Conservation (phyloP, 2,797 vertebrate genomes). For the Buphagus erythrorhynchus region DNA sequence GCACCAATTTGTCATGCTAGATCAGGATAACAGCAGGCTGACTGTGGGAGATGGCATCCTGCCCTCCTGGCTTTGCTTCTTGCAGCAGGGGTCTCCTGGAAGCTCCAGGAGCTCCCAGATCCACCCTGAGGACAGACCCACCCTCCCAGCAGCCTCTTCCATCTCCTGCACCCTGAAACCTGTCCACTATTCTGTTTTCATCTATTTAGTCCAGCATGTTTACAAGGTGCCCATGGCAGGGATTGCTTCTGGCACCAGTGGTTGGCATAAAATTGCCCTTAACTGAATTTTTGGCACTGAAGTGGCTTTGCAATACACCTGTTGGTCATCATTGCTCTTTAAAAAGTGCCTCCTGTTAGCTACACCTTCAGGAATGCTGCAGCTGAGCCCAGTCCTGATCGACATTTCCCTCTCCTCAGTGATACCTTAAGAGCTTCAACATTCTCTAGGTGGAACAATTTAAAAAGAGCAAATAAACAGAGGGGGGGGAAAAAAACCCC, state of each 20-base stretch:
- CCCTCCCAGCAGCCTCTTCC: background rate
- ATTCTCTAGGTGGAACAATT: background rate
- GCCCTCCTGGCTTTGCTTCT: constrained; percentile 66
- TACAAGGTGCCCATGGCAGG: accelerated
- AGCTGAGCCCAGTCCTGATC: background rate
- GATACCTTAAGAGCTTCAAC: background rate
- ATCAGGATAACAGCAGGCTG: constrained; percentile 79
- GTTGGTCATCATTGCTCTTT: background rate
- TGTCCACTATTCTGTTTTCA: background rate
- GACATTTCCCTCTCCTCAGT: background rate
- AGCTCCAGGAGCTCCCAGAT: background rate
- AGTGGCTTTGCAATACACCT: background rate
- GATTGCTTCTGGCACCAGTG: background rate
- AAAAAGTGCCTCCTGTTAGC: background rate
- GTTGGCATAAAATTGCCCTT: background rate
- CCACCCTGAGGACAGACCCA: accelerated
- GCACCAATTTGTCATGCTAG: constrained; percentile 84
- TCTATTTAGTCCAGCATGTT: accelerated
- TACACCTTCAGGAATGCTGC: background rate
- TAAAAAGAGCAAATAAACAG: background rate
- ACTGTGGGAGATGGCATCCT: constrained; percentile 67
- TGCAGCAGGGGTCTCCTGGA: background rate
- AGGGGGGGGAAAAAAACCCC: accelerated
- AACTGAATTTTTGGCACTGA: background rate
- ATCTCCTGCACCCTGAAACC: background rate